Evolutionary conservation across 2,797 vertebrate genomes (phyloP), one percentile per base, ranked within the genome.

Genomic region (Poeciliopsis paucimaculata): DNA sequence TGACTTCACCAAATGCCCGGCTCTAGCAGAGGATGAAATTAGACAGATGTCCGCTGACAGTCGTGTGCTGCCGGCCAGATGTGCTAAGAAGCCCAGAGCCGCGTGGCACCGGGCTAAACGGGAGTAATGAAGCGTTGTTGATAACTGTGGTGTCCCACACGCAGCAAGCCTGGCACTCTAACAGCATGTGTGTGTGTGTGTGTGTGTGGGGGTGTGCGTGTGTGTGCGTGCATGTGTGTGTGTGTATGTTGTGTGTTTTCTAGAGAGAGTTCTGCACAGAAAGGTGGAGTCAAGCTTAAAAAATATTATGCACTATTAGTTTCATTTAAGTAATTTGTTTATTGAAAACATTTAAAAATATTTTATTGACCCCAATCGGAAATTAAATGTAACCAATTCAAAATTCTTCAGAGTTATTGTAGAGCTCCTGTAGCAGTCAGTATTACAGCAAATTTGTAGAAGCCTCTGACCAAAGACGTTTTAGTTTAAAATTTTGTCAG

Each of bases 111-210:
- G 3, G 77, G 90, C 89, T 92, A 92, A 93, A 90, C 26, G 89
- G 80, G 88, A 81, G 92, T 89, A 95, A 94, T 94, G 88, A 93
- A 88, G 75, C 89, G 75, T 90, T 80, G 71, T 83, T 91, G 86
- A 93, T 91, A 91, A 89, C 88, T 77, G 73, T 72, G 82, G 88
- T 77, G 80, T 78, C 82, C 87, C 89, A 84, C 86, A 87, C 77
- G 86, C 88, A 81, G 85, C 1, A 78, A 83, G 76, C 31, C 85
- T 84, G 84, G 87, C 86, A 81, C 82, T 81, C 76, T 82, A 62
- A 47, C 76, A 53, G 75, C 57, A 45, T 60, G 64, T 81, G 81
- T 60, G 71, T 62, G 34, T 60, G 55, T 16, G 46, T 16, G 46
- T 5, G 45, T 46, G 45, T 43, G 41, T 43, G 41, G 0, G 36